These are phyloP conservation scores for Eupithecia abbreviata DNA, from an alignment of 2,888 invertebrate species.

Conservation along the genomic window DNA sequence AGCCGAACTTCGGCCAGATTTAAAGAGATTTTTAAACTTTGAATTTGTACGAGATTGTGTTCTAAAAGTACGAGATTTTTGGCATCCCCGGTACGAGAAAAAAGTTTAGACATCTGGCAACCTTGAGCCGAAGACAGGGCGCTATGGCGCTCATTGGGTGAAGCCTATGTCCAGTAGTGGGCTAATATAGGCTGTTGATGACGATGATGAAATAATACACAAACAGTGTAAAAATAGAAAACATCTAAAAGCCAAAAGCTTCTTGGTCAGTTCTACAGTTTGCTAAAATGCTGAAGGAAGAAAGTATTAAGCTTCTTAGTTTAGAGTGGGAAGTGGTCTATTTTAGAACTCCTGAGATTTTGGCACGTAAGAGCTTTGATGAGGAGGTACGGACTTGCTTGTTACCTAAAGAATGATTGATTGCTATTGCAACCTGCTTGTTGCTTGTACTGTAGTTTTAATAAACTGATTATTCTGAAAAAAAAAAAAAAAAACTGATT, in stretches of 20 bases:
- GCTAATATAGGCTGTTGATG: too few relatives aligned
- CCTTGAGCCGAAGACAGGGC: too few relatives aligned
- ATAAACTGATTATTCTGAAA: too few relatives aligned
- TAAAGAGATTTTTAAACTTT: too few relatives aligned
- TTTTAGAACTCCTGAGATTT: not conserved
- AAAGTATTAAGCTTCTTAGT: not conserved
- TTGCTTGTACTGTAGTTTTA: not conserved
- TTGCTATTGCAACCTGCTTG: not conserved
- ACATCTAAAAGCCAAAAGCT: constrained; percentile 3
- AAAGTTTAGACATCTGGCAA: too few relatives aligned
- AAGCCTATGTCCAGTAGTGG: too few relatives aligned
- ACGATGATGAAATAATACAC: not conserved
- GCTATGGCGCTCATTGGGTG: too few relatives aligned
- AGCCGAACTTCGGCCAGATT: too few relatives aligned
- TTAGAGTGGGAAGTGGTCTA: not conserved
- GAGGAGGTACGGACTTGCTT: not conserved
- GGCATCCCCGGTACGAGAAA: too few relatives aligned
- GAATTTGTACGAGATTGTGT: too few relatives aligned
- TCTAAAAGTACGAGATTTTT: too few relatives aligned
- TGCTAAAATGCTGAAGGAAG: not conserved
- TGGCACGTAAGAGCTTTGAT: not conserved
- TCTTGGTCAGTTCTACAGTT: not conserved
- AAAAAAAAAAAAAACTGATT: too few relatives aligned
- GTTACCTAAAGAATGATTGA: not conserved
- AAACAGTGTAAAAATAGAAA: constrained; percentile 16